Evolutionary conservation across 2,113 vertebrate genomes (phyloP).

Genomic region (Sapayoa aenigma): DNA sequence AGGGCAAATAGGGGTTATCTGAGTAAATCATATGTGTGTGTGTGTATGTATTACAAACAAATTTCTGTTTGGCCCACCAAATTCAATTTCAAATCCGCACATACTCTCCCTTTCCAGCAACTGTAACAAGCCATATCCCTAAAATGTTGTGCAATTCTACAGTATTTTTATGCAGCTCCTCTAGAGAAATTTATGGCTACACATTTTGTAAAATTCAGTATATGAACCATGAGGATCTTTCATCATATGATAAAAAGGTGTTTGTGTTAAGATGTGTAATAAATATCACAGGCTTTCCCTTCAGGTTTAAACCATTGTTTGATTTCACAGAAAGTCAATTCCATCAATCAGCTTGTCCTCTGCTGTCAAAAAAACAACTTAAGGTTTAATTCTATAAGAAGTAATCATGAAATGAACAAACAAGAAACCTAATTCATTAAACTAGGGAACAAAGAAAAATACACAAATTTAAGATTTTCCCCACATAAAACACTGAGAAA

Average conservation of each 20-base stretch:
- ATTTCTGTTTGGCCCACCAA: neutral
- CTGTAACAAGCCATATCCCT: neutral
- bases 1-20: neutral
- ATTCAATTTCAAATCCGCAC: neutral
- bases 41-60: fast-evolving
- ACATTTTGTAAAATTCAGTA: neutral
- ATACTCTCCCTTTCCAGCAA: neutral
- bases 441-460: constrained; percentile 1
- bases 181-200: neutral
- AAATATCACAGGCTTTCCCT: neutral
- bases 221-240: neutral
- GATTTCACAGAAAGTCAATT: constrained; percentile 43
- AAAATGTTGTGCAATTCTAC: neutral
- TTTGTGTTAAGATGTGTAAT: neutral
- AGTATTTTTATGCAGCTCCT: neutral
- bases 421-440: neutral
- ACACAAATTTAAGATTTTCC: neutral
- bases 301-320: neutral
- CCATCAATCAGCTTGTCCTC: neutral
- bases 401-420: neutral
- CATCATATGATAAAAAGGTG: neutral
- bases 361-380: neutral
- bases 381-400: neutral
- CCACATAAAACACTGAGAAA: neutral
- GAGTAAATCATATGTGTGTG: neutral